Evolutionary conservation across 2,797 vertebrate species (phyloP), one percentile per base, ranked within the genome.

Genomic region (Phrynocephalus vlangalii): DNA sequence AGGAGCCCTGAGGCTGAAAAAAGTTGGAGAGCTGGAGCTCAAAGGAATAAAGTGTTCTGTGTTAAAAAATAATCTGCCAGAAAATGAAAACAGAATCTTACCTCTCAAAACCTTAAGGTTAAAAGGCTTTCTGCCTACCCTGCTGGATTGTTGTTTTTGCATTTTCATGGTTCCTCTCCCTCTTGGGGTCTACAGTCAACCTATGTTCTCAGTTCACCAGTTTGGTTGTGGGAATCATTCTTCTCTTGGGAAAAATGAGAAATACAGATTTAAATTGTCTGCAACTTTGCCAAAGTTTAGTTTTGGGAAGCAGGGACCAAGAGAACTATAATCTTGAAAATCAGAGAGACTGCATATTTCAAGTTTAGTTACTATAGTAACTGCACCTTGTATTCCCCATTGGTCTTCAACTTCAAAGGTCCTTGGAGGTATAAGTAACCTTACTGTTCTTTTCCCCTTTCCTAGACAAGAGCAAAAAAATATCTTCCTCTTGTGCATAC

Each of bases 331-430:
- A 78, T 79, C n/a, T 15, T 71, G n/a, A 80, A 79, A 70, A 71
- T 60, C 18, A 72, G 30, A 79, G 70, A 71, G 33, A 22, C 70
- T 72, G 48, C 26, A 38, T 20, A 16, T n/a, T 80, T 80, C 24
- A 80, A 60, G 18, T 52, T 86, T 70, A 80, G 68, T 80, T 86
- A 24, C 78, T 86, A 60, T 79, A 86, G 70, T 68, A 80, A 80
- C 33, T 79, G n/a, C 26, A 28, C 50, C 70, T 80, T 86, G 30
- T 33, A 44, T 80, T 79, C 60, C 67, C 30, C 30, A 6, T 80
- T 28, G 50, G 24, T 86, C 82, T 72, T 80, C 68, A 60, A 24
- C 52, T 67, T 84, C 50, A 72, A 63, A 72, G 33, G 70, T 22
- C 30, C 72, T 86, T 56, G 52, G 78, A 86, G 26, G 3, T 44